These are phyloP conservation scores for Drosophila orena DNA, from an alignment of 1,140 invertebrate species.

Conservation along the genomic window DNA sequence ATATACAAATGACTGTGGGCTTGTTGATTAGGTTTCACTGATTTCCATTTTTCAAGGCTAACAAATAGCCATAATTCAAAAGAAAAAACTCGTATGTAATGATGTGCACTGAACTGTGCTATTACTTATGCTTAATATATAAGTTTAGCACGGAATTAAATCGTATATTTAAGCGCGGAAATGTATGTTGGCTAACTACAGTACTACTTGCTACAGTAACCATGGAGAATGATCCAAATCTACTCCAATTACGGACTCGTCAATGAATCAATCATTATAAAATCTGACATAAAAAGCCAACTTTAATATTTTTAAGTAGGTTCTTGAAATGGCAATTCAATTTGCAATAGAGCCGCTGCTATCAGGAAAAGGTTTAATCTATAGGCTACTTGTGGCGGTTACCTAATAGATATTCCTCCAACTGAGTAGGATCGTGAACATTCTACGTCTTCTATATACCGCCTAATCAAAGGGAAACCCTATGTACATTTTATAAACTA, in stretches of 20 bases:
- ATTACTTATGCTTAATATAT: neutral
- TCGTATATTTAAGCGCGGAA: too few relatives aligned
- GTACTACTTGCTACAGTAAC: too few relatives aligned
- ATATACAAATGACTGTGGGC: too few relatives aligned
- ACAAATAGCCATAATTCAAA: neutral
- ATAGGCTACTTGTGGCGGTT: conserved; percentile 2
- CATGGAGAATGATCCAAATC: neutral
- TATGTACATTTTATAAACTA: too few relatives aligned
- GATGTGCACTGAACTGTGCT: neutral
- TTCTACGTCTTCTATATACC: neutral
- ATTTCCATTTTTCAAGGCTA: neutral
- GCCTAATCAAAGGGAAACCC: too few relatives aligned
- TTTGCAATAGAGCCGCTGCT: neutral
- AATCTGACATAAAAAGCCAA: conserved; percentile 35
- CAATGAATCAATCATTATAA: conserved; percentile 71
- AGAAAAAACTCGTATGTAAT: neutral
- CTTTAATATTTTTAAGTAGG: conserved; percentile 22
- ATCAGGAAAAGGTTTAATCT: conserved; percentile 10
- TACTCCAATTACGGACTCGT: conserved; percentile 11
- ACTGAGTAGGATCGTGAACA: neutral
- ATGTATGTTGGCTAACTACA: too few relatives aligned
- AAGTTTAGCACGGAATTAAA: too few relatives aligned
- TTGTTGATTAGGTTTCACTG: neutral
- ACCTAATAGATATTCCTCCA: neutral
- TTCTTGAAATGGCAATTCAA: conserved; percentile 22